Evolutionary conservation across 2,113 vertebrate species (phyloP).

Genomic region (Neolamprologus cancellatus): DNA sequence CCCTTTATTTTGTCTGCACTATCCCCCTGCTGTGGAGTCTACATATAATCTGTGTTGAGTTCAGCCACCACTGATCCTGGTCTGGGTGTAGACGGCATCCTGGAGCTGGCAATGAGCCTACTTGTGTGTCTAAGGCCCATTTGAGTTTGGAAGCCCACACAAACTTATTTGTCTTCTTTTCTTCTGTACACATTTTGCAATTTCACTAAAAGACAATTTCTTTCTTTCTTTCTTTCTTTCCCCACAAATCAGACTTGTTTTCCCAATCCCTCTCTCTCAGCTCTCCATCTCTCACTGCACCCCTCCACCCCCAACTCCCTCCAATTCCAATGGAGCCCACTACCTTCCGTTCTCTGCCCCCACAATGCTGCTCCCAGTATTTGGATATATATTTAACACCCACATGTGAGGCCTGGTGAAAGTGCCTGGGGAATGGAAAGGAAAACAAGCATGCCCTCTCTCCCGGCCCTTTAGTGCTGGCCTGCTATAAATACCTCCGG

Average conservation of each 20-base stretch:
- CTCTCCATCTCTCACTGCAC: background rate
- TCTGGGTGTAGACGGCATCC: background rate
- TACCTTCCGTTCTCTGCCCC: constrained; percentile 32
- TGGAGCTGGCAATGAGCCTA: constrained; percentile 70
- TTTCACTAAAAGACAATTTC: background rate
- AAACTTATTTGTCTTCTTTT: background rate
- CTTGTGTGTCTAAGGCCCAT: constrained; percentile 57
- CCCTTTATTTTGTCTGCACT: constrained; percentile 74
- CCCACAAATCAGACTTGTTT: background rate
- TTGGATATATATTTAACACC: constrained; percentile 77
- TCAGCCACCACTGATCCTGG: background rate
- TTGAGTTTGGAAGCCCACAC: background rate
- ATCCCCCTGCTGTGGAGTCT: constrained; percentile 55
- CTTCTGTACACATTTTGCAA: background rate
- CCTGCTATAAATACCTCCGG: constrained; percentile 91
- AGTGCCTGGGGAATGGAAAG: constrained; percentile 90
- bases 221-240: background rate
- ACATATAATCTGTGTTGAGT: constrained; percentile 49
- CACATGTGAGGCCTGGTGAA: constrained; percentile 73
- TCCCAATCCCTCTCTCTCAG: background rate
- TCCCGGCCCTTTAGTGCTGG: constrained; percentile 69
- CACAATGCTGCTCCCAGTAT: constrained; percentile 62
- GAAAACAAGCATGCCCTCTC: constrained; percentile 93
- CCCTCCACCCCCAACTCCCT: background rate
- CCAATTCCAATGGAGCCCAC: constrained; percentile 6